Base-by-base conservation (phyloP, 1,140 invertebrate genomes). In the Arion vulgaris region DNA sequence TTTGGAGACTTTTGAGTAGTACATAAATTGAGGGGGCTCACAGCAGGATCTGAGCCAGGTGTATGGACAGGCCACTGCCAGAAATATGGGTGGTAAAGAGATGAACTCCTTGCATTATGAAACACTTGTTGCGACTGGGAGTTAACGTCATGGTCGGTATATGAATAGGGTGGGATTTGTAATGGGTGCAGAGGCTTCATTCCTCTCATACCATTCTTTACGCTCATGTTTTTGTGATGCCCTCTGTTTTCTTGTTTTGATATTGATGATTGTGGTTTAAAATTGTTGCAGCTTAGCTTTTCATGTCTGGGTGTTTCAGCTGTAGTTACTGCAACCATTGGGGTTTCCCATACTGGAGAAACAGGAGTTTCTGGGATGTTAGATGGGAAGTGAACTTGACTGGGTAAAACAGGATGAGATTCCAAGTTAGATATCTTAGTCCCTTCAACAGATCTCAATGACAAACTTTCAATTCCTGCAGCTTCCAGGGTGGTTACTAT, bases 11-110 rank as follows among this genome's bases (percentile, higher is more conserved):
- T 69, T 1, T 69, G n/a, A 41, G 23, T 39, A n/a, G 68, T 71
- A n/a, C 78, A 45, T 32, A 80, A 51, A 66, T 80, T 80, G 41
- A 80, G 78, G 36, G 78, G 66, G 34, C 78, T 34, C 1, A 66
- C 62, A 32, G 62, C 28, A 13, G 62, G 11, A 34, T 66, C 62
- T 32, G 62, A 66, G 32, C 62, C 62, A 32, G 62, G 62, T 66
- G 62, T 66, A 17, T 66, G 62, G 1, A 32, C 62, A 66, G 62
- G 62, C 62, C 62, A 66, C 62, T 66, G 62, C 62, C 62, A 66
- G 62, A 9, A 57, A 57, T 66, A 34, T 23, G 62, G 62, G 28
- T 66, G 32, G 28, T 66, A 66, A 5, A 66, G 5, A 7, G 62
- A 66, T 32, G 62, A 7, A 28, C 32, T 66, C 28, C 28, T 66